Evolutionary conservation across 53 echinoderm and acorn worm species (phyloP).

Genomic region (Henricia sp.): DNA sequence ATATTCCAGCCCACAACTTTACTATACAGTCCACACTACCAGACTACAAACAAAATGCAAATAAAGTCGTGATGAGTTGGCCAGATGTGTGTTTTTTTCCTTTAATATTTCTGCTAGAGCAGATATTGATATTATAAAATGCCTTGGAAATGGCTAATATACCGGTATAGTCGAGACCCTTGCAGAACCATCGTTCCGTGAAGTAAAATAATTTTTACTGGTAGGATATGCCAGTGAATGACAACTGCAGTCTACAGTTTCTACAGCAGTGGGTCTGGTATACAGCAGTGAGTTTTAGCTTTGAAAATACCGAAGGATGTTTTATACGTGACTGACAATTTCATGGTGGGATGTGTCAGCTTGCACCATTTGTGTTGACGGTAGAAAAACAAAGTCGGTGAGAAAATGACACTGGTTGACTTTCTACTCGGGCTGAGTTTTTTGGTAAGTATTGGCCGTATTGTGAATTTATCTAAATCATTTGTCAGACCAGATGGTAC

Average conservation of each 20-base stretch:
- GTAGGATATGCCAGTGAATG: no score
- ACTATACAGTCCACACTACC: not conserved
- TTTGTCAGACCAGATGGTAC: not conserved
- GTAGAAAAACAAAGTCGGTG: not conserved
- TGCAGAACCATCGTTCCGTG: conserved; percentile 14
- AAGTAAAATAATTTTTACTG: conserved; percentile 18
- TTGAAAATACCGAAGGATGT: no score
- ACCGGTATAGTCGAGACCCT: not conserved
- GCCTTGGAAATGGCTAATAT: not conserved
- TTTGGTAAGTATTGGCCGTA: conserved; percentile 61
- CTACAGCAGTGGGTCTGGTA: no score
- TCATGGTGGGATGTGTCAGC: no score
- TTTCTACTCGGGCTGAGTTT: conserved; percentile 50
- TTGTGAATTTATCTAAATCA: not conserved
- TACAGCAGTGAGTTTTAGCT: no score
- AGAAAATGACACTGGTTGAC: conserved; percentile 43
- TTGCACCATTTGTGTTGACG: no score
- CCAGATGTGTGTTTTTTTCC: conserved; percentile 28
- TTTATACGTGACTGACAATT: no score
- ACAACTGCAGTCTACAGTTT: no score
- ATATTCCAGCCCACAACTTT: not conserved
- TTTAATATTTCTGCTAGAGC: conserved; percentile 1
- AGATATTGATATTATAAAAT: not conserved
- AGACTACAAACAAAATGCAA: conserved; percentile 48
- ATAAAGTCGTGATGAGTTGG: conserved; percentile 34